Percentiles rank a stretch among this genome's conserved stretches.
These are phyloP conservation scores for Sialis fuliginosa DNA, from an alignment of 2,888 invertebrate species.

Conservation along the genomic window DNA sequence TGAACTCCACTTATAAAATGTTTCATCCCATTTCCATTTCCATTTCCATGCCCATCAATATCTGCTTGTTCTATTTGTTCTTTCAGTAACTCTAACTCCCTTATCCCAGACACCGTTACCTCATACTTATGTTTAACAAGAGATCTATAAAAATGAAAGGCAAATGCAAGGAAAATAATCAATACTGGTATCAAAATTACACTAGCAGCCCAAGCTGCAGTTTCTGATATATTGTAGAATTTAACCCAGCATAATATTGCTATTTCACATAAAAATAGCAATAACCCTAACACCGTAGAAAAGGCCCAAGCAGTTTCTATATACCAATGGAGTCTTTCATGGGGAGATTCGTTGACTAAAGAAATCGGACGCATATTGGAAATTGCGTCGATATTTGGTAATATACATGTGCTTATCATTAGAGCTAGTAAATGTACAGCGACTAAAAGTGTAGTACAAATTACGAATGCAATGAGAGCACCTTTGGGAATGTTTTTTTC, in stretches of 20 bases:
- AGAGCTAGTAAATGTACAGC: conserved; percentile 95
- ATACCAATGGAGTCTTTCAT: conserved; percentile 79
- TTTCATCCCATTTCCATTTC: conserved; percentile 42
- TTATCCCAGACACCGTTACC: conserved; percentile 67
- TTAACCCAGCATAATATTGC: conserved; percentile 96
- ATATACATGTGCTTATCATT: conserved; percentile 98
- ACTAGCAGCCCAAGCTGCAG: conserved; percentile 77
- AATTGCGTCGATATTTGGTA: conserved; percentile 96
- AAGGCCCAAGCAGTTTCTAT: conserved; percentile 98
- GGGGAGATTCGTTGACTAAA: conserved; percentile 74
- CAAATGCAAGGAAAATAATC: conserved; percentile 82
- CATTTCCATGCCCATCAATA: conserved; percentile 39
- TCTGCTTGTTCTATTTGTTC: conserved; percentile 70
- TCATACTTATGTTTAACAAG: conserved; percentile 85
- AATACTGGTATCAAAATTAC: conserved; percentile 86
- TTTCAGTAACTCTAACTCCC: conserved; percentile 68
- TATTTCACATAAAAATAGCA: conserved; percentile 87
- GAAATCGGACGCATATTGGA: conserved; percentile 79
- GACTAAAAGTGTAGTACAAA: conserved; percentile 87
- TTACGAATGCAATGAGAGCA: conserved; percentile 80
- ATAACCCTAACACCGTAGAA: conserved; percentile 82
- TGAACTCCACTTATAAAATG: conserved; percentile 29
- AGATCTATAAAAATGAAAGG: conserved; percentile 88
- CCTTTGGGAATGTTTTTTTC: conserved; percentile 57
- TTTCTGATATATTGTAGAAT: conserved; percentile 68